Base-by-base conservation (phyloP, 2,888 invertebrate species). In the Drosophila tripunctata region DNA sequence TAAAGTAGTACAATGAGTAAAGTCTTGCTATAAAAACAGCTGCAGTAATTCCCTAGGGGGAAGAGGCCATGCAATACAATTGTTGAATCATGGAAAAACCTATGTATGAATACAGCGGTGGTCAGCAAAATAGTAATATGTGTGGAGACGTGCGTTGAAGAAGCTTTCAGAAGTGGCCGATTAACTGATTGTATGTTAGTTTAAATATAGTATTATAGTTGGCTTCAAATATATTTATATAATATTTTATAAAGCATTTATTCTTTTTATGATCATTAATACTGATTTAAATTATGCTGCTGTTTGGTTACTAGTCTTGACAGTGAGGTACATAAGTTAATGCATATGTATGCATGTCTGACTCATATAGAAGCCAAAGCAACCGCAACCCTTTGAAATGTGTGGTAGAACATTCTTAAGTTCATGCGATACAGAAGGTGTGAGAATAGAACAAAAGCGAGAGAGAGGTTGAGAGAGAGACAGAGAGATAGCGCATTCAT, bases 1-100 rank as follows among this genome's bases (percentile, higher is more conserved):
- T 67, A 2, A 57, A 38, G 22, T 31, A 19, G 17, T 36, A 35
- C 7, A 55, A 12, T 44, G n/a, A n/a, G 2, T 8, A 48, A 55
- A 55, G n/a, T 40, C 24, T 5, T 14, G 15, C 21, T 38, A 21
- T 15, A 17, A 63, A 67, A 67, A 61, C 84, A 81, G 65, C 78
- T 81, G 80, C 14, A 4, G 33, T 8, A 41, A 35, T 73, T 75
- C 66, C 45, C 66, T 30, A 4, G 14, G 3, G n/a, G n/a, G n/a
- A n/a, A 10, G 10, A 17, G 12, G 2, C 8, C 31, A 41, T 22
- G 7, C 10, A 21, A 43, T 12, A 24, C 4, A 60, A 8, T 45
- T 33, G 44, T 33, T 17, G 5, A 24, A 24, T 43, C 14, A 31
- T 56, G n/a, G 10, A 19, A n/a, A n/a, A n/a, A n/a, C n/a, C n/a